Percentiles rank a stretch among this genome's conserved stretches.
Evolutionary conservation across 2,113 vertebrate species (phyloP).

Genomic region (Gulo gulo): DNA sequence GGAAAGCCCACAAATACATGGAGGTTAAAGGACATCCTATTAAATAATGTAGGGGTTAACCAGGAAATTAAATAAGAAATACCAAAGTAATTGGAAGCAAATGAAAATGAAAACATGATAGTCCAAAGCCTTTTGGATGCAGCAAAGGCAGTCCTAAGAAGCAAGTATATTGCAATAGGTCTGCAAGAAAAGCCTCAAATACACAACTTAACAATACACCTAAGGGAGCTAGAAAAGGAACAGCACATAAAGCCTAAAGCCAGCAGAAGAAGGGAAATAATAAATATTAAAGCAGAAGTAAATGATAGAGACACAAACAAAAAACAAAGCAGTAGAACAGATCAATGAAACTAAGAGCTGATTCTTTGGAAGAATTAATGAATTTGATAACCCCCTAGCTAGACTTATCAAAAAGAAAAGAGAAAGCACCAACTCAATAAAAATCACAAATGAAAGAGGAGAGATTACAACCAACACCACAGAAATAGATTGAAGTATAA

Average conservation of each 20-base stretch:
- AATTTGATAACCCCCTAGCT: background rate
- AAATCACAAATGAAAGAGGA: background rate
- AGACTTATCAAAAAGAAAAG: background rate
- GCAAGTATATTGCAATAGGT: background rate
- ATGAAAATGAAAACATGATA: background rate
- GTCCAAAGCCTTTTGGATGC: background rate
- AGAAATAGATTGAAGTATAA: background rate
- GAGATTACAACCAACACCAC: background rate
- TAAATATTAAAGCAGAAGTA: background rate
- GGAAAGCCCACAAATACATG: background rate
- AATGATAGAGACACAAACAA: background rate
- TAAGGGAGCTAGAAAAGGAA: too few species aligned
- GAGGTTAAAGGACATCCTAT: background rate
- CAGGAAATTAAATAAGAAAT: background rate
- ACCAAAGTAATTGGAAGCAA: background rate
- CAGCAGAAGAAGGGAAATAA: background rate
- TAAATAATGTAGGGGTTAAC: background rate
- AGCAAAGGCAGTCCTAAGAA: background rate
- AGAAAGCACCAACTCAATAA: background rate
- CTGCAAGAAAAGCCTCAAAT: background rate
- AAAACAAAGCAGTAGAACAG: too few species aligned
- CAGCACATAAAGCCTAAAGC: background rate
- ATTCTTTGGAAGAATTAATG: background rate
- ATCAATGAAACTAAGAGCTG: background rate
- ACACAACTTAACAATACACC: background rate